phyloP scores from a whole-genome alignment of 1,140 invertebrate genomes.

The Eufriesea mexicana region DNA sequence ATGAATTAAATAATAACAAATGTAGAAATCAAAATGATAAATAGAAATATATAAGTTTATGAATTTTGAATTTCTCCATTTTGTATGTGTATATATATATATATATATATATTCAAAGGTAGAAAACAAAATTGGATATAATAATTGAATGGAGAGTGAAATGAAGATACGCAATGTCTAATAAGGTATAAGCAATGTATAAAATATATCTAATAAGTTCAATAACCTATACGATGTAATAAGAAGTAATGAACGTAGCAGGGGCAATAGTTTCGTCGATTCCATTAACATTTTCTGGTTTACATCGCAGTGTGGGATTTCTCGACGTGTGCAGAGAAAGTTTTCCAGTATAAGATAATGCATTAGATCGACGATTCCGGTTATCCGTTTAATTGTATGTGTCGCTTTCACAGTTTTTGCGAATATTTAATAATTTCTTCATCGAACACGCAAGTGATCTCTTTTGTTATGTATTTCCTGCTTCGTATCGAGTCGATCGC shows the following conservation, averaged over 20 bases:
- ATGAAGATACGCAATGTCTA: background rate
- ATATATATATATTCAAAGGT: no score
- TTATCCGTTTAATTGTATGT: slow-evolving; percentile 25
- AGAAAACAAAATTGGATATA: background rate
- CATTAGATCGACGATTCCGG: slow-evolving; percentile 33
- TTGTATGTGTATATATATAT: no score
- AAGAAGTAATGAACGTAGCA: background rate
- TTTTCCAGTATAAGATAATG: slow-evolving; percentile 25
- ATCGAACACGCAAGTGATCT: background rate
- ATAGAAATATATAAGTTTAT: no score
- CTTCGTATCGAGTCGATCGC: background rate
- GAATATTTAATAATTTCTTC: background rate
- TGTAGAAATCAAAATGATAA: no score
- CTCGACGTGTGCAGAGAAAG: slow-evolving; percentile 13
- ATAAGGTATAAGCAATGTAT: no score
- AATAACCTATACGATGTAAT: background rate
- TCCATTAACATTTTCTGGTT: slow-evolving; percentile 27
- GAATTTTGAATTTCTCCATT: no score
- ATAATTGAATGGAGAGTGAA: background rate
- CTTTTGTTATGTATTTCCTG: background rate
- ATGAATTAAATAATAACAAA: no score
- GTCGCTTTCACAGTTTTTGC: slow-evolving; percentile 21
- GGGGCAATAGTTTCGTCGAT: background rate
- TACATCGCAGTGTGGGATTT: background rate
- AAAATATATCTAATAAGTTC: background rate